Base-by-base conservation (phyloP, 2,888 invertebrate genomes). In the Bedellia somnulentella region DNA sequence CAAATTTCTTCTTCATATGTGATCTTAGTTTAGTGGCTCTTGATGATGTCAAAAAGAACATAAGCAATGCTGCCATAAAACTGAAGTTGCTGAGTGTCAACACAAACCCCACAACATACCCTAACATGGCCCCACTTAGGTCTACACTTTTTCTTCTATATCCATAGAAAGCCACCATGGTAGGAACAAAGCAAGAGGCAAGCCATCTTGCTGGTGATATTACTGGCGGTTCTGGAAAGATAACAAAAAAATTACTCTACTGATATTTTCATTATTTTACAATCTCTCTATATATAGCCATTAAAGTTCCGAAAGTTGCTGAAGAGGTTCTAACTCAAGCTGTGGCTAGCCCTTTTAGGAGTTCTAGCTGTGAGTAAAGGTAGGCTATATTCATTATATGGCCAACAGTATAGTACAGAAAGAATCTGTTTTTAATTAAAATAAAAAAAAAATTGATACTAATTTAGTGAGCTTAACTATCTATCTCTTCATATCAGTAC, bases 1-100 rank as follows among this genome's bases (percentile, higher is more conserved):
- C 92, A 31, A 90, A 53, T 48, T 83, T 84, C 33, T 63, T 70
- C 49, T 89, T 89, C 27, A 78, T 54, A 31, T 81, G 59, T 1
- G 81, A 60, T 12, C 86, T 78, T 47, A 86, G 87, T 55, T 89
- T 90, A 1, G 93, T 93, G 0, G 86, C 90, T 49, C 83, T 84
- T 1, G 92, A 90, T 2, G 87, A 87, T 26, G 87, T 79, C 14
- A 91, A 54, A 50, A 93, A 93, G 58, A 93, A 93, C 3, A 82
- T 75, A 10, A 89, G 62, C 17, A 93, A 64, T 37, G 85, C 81
- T 9, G 80, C 79, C 26, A 89, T 59, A 52, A 92, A 93, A 35
- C 86, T 83, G 47, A 86, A 85, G 53, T 82, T 92, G 29, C 89
- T 85, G 15, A 92, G 60, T 2, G 90, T 89, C 23, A 93, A 54